phyloP scores from a whole-genome alignment of 2,888 invertebrate species.

The Dicyrtomina minuta region DNA sequence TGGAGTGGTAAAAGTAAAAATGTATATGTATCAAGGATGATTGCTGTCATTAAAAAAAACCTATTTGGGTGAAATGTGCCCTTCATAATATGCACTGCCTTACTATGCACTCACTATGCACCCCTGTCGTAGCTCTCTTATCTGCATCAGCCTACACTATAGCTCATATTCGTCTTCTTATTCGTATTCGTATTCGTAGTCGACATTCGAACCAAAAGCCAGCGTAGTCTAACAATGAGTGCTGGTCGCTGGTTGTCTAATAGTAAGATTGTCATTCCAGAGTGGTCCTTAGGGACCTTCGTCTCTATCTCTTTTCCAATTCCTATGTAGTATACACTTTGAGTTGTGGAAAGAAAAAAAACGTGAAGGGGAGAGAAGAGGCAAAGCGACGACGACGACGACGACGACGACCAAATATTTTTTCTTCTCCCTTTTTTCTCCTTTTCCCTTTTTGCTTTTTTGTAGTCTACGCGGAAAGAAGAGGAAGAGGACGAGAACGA shows the following conservation, averaged over 20 bases:
- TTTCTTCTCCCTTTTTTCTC: not conserved
- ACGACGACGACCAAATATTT: not conserved
- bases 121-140: too few relatives aligned
- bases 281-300: slow-evolving; percentile 29
- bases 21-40: slow-evolving; percentile 19
- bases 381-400: too few relatives aligned
- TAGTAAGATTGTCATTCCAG: slow-evolving; percentile 6
- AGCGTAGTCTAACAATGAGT: not conserved
- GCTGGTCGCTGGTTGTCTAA: not conserved
- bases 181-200: not conserved
- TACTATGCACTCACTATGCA: not conserved
- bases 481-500: not conserved
- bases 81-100: not conserved
- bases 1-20: not conserved
- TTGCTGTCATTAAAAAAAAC: slow-evolving; percentile 23
- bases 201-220: not conserved
- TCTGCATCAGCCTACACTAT: too few relatives aligned
- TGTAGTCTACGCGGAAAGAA: not conserved
- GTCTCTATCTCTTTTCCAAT: not conserved
- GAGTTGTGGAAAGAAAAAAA: slow-evolving; percentile 14
- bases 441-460: not conserved
- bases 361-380: not conserved
- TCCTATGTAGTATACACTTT: slow-evolving; percentile 15
- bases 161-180: not conserved
- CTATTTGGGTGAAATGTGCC: slow-evolving; percentile 18